Evolutionary conservation across 2,888 invertebrate species (phyloP).

Genomic region (Drosophila tanythrix): DNA sequence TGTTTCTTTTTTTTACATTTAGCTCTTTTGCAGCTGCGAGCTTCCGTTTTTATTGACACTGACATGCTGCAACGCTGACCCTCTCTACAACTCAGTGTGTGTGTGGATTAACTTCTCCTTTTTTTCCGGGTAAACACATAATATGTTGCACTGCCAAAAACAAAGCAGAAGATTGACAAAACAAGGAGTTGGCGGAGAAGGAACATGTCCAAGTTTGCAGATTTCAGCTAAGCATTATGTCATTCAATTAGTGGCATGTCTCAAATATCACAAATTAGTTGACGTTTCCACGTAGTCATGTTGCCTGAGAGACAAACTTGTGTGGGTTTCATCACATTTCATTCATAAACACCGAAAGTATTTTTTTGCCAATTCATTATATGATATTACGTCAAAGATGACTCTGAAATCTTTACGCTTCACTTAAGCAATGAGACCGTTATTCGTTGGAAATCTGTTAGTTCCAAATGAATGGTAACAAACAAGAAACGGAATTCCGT

Average conservation of each 20-base stretch:
- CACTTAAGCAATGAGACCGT: background rate
- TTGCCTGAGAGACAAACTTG: constrained; percentile 5
- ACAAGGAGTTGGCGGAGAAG: background rate
- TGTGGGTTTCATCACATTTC: constrained; percentile 11
- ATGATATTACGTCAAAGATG: constrained; percentile 20
- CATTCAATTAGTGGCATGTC: constrained; percentile 49
- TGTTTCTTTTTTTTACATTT: constrained; percentile 1
- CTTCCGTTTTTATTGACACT: constrained; percentile 40
- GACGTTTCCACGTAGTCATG: constrained; percentile 30
- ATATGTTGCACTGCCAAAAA: constrained; percentile 18
- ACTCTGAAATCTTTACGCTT: constrained; percentile 19
- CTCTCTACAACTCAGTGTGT: constrained; percentile 1
- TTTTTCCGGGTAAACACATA: constrained; percentile 29
- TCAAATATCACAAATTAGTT: constrained; percentile 44
- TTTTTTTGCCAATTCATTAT: constrained; percentile 34
- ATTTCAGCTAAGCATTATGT: constrained; percentile 29
- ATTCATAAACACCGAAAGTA: constrained; percentile 13
- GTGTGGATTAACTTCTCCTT: constrained; percentile 19
- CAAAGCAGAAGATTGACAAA: background rate
- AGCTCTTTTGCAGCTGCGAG: constrained; percentile 48
- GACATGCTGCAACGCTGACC: constrained; percentile 26
- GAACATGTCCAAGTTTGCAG: background rate
- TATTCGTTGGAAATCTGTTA: background rate
- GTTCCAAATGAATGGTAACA: constrained; percentile 2
- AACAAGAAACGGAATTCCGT: background rate